Conservation (phyloP, 2,888 invertebrate species). For the Drosophila limbata region DNA sequence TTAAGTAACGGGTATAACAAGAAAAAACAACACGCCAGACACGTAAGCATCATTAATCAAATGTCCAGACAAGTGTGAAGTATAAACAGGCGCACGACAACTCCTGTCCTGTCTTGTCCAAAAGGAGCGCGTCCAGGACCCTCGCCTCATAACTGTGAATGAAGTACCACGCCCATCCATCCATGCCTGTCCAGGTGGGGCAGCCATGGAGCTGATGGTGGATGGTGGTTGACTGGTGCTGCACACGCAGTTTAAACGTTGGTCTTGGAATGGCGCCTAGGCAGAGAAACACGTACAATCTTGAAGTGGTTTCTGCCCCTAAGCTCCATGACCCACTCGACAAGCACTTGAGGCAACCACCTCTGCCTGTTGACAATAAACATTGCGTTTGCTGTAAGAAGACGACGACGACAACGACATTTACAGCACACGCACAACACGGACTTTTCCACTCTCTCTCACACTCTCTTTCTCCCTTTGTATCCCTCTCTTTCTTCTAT, state of each 20-base stretch:
- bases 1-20: not conserved
- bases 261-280: conserved; percentile 54
- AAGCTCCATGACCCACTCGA: conserved; percentile 35
- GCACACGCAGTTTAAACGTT: conserved; percentile 41
- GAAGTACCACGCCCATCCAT: conserved; percentile 37
- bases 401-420: conserved; percentile 6
- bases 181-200: conserved; percentile 1
- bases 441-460: not conserved
- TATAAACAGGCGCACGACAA: conserved; percentile 52
- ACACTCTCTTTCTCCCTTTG: not conserved
- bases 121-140: conserved; percentile 29
- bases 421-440: conserved; percentile 27
- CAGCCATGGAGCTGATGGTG: not conserved
- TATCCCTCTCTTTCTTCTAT: not conserved
- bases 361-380: conserved; percentile 76
- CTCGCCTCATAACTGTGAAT: conserved; percentile 39
- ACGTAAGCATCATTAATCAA: conserved; percentile 81
- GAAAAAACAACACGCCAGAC: conserved; percentile 40
- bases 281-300: conserved; percentile 60
- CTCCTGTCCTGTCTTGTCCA: conserved; percentile 20
- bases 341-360: conserved; percentile 72
- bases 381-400: conserved; percentile 63
- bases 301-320: conserved; percentile 59
- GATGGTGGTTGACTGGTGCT: conserved; percentile 6
- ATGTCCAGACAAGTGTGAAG: conserved; percentile 81